A percentile compares a stretch with the other conserved stretches of the same genome.
Evolutionary conservation across 2,113 vertebrate species (phyloP).

Genomic region (Euleptes europaea): DNA sequence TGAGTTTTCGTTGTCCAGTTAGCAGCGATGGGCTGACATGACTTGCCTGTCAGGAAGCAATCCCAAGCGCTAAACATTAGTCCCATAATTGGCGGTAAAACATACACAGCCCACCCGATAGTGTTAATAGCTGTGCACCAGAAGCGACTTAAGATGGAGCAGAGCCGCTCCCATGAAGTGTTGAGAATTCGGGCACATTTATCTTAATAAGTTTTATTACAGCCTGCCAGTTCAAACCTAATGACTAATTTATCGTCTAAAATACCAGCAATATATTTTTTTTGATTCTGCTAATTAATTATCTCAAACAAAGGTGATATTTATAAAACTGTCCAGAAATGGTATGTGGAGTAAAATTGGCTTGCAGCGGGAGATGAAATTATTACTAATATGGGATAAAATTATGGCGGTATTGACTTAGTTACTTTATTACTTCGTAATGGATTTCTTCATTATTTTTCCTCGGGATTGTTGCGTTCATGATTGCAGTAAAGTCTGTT

Average conservation of each 20-base stretch:
- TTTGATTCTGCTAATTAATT: conserved; percentile 83
- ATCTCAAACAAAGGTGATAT: conserved; percentile 82
- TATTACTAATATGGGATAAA: conserved; percentile 79
- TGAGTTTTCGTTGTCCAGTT: too few species aligned
- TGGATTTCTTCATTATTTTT: conserved; percentile 84
- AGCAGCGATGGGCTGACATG: not conserved
- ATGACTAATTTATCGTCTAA: conserved; percentile 81
- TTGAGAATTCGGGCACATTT: conserved; percentile 72
- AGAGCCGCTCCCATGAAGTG: conserved; percentile 65
- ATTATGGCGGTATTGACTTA: conserved; percentile 83
- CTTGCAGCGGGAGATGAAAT: conserved; percentile 79
- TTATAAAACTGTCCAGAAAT: conserved; percentile 80
- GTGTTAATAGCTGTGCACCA: conserved; percentile 34
- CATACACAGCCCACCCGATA: conserved; percentile 37
- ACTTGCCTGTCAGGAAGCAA: conserved; percentile 31
- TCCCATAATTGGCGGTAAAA: conserved; percentile 59
- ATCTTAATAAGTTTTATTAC: conserved; percentile 81
- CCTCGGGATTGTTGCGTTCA: conserved; percentile 72
- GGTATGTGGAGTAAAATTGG: conserved; percentile 68
- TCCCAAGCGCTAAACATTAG: conserved; percentile 37
- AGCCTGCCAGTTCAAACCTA: conserved; percentile 79
- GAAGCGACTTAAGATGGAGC: conserved; percentile 62
- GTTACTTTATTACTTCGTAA: conserved; percentile 81
- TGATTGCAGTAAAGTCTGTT: conserved; percentile 80
- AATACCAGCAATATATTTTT: conserved; percentile 79